Percentiles rank a stretch among this genome's conserved stretches.
Conservation (phyloP, 2,113 vertebrate species). For the Thomomys bottae region DNA sequence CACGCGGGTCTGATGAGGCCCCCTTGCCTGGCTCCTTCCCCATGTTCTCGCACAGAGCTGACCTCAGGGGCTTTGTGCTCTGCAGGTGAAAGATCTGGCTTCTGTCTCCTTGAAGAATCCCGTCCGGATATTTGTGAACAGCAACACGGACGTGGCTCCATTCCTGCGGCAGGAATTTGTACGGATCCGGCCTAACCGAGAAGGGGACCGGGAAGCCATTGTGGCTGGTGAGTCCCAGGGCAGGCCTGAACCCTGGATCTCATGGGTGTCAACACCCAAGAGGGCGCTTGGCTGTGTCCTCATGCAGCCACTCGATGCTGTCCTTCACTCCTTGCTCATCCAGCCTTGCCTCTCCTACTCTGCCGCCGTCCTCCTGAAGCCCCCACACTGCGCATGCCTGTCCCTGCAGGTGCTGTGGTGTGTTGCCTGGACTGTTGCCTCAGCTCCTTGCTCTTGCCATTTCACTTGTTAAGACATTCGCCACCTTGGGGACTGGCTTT, state of each 20-base stretch:
- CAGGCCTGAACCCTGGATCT: background rate
- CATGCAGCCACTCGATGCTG: fast-evolving
- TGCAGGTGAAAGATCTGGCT: conserved; percentile 96
- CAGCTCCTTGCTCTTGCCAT: background rate
- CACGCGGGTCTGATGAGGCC: background rate
- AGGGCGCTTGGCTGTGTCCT: background rate
- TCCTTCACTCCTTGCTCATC: too few relatives aligned
- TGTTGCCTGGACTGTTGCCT: background rate
- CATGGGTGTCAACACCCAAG: background rate
- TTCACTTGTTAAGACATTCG: background rate
- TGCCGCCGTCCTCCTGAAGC: background rate
- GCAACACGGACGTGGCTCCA: conserved; percentile 97
- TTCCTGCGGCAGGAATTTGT: conserved; percentile 97
- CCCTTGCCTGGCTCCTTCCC: background rate
- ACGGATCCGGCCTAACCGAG: conserved; percentile 92
- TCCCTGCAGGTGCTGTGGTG: too few relatives aligned
- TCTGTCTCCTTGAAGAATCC: conserved; percentile 96
- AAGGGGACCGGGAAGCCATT: conserved; percentile 96
- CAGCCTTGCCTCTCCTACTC: background rate
- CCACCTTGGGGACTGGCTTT: fast-evolving
- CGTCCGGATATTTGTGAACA: conserved; percentile 96
- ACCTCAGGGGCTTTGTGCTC: background rate
- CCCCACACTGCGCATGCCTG: too few relatives aligned
- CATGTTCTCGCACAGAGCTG: background rate
- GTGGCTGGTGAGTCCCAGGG: conserved; percentile 88